Evolutionary conservation across 1,140 invertebrate genomes (phyloP), one percentile per base, ranked within the genome.

Genomic region (Macrobrachium nipponense): DNA sequence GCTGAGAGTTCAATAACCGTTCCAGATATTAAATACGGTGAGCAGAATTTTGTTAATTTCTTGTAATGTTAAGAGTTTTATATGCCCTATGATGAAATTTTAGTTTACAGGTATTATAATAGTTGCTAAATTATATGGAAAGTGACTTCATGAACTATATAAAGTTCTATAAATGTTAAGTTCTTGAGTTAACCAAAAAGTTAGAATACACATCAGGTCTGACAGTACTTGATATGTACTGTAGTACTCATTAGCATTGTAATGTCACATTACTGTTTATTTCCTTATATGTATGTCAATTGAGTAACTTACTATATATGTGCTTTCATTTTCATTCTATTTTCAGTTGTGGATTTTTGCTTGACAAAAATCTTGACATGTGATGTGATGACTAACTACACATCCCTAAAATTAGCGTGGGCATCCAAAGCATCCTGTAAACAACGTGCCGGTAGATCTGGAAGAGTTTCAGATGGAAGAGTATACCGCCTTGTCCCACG

Each of bases 1-100:
- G 97, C 98, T 0, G 98, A 99, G 92, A 98, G 97, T 90, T 98
- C 97, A 43, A 96, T 99, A 73, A 99, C 98, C 8, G 96, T 99
- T 59, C 94, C 96, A 58, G 96, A 99, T 92, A 94, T 98, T 51
- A 95, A 94, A 91, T 99, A 97, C 93, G 88, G 88, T 89, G 62
- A 72, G 86, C 60, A 20, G 17, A 61, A n/a, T 14, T n/a, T 15
- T 5, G 27, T 82, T 17, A 58, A n/a, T n/a, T 64, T 68, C 4
- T 51, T 44, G 70, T 18, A 73, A 27, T 76, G 6, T 7, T 4
- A 36, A 36, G 27, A 36, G 27, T 36, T 36, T 36, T 36, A 36
- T 36, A 36, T 36, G 4, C 27, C 4, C 27, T 36, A 4, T 36
- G 27, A 4, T 36, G 27, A 36, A 1, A 2, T 36, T 36, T 36